A percentile compares a stretch with the other conserved stretches of the same genome.
Evolutionary conservation across 2,888 invertebrate species (phyloP).

Genomic region (Alcis repandata): DNA sequence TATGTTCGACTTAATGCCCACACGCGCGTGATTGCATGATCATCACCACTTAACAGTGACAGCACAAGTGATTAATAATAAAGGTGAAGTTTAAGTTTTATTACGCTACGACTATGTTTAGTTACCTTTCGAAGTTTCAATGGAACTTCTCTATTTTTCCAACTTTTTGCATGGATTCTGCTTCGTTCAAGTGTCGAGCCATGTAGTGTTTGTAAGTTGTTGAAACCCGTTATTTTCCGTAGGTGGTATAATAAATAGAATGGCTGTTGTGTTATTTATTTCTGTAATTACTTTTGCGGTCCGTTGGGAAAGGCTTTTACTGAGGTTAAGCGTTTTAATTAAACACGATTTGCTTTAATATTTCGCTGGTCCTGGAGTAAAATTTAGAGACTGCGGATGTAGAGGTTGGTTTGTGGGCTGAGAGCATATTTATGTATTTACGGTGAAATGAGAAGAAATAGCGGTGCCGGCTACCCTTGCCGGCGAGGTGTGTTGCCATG

Average conservation of each 20-base stretch:
- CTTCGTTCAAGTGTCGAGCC: conserved; percentile 36
- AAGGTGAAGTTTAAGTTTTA: conserved; percentile 74
- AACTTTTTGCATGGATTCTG: conserved; percentile 49
- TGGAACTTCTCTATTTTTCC: conserved; percentile 42
- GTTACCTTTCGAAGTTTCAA: conserved; percentile 58
- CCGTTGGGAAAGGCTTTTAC: conserved; percentile 25
- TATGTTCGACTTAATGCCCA: conserved; percentile 63
- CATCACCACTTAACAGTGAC: conserved; percentile 73
- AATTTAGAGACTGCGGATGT: conserved; percentile 9
- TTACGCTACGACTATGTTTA: conserved; percentile 58
- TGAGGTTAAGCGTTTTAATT: conserved; percentile 33
- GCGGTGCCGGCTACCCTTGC: conserved; percentile 13
- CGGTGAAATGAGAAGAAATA: conserved; percentile 24
- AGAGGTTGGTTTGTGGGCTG: conserved; percentile 12
- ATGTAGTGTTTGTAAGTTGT: conserved; percentile 41
- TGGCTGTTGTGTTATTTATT: conserved; percentile 26
- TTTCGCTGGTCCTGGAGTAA: conserved; percentile 16
- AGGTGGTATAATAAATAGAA: conserved; percentile 4
- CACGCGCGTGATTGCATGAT: conserved; percentile 74
- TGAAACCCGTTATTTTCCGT: background rate
- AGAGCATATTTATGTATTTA: conserved; percentile 28
- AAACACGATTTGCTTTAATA: conserved; percentile 29
- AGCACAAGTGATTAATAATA: conserved; percentile 77
- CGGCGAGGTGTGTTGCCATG: conserved; percentile 14
- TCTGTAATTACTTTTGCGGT: conserved; percentile 17